phyloP scores from a whole-genome alignment of 2,797 vertebrate genomes.

The Myotis pilosus region DNA sequence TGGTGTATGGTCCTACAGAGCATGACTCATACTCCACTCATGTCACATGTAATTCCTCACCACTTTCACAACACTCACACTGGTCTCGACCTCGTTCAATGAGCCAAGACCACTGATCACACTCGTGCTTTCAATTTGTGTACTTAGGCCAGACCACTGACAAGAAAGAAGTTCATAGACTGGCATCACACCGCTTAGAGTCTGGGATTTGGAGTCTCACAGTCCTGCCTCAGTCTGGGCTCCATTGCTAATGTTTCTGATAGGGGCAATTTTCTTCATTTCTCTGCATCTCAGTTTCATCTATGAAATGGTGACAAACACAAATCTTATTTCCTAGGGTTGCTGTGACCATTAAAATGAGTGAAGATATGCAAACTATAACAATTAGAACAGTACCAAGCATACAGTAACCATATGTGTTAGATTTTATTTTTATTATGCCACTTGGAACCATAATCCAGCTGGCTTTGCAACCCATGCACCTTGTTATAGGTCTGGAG shows the following conservation, averaged over 20 bases:
- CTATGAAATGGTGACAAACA: background rate
- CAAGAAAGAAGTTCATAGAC: background rate
- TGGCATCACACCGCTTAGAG: background rate
- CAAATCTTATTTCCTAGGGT: background rate
- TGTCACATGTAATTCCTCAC: background rate
- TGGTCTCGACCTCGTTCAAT: background rate
- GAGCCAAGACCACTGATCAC: background rate
- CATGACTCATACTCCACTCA: background rate
- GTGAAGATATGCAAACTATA: background rate
- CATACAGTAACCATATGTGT: background rate
- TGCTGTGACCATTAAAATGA: background rate
- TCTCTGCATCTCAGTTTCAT: background rate
- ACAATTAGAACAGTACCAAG: background rate
- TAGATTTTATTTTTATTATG: background rate
- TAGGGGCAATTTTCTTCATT: fast-evolving
- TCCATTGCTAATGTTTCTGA: background rate
- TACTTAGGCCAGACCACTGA: background rate
- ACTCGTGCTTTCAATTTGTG: background rate
- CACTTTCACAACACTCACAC: background rate
- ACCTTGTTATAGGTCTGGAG: background rate
- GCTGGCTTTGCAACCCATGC: background rate
- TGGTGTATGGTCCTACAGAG: background rate
- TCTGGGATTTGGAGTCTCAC: background rate
- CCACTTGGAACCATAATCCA: background rate
- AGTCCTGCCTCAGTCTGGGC: background rate